Evolutionary conservation across 1,140 invertebrate species (phyloP), one percentile per base, ranked within the genome.

Genomic region (Psix sp.): DNA sequence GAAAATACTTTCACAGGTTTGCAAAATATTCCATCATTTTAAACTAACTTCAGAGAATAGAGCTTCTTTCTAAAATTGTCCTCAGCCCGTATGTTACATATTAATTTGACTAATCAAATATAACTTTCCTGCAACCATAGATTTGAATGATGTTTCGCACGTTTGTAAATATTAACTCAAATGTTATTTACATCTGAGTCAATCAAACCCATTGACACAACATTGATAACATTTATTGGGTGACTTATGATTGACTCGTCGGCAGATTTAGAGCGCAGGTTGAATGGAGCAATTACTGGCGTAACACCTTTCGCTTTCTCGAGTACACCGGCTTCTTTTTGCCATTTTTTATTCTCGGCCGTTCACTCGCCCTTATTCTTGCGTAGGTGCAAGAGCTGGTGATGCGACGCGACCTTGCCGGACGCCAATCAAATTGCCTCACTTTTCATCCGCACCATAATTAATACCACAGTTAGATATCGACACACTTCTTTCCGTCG

Each of bases 271-370:
- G 36, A 51, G 29, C 48, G 46, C 65, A 35, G 24, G 42, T 40
- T 48, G 56, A 60, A 54, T 20, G 48, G 16, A 10, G 65, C 48
- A 43, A 39, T 60, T 48, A 54, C 39, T 29, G 48, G 66, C 39
- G 49, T 21, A 70, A 70, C 42, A 48, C 66, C 56, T 71, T 71
- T 63, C 66, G 66, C 46, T 70, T 70, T 70, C 49, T 70, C 56
- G 20, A 31, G 45, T 45, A 42, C 48, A 29, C 35, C 24, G 16
- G 40, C 39, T 14, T 36, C 18, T 39, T 48, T 56, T 62, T 70
- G 43, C 29, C 13, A 11, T 14, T 52, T 35, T 57, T 35, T 10
- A n/a, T 33, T 16, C 40, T 20, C 2, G 33, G 13, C 10, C 31
- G 36, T 48, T 56, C 36, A 17, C 5, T 31, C 43, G 42, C 39